These are phyloP conservation scores for Tiliacea aurago DNA, from an alignment of 2,888 invertebrate species.

Conservation along the genomic window DNA sequence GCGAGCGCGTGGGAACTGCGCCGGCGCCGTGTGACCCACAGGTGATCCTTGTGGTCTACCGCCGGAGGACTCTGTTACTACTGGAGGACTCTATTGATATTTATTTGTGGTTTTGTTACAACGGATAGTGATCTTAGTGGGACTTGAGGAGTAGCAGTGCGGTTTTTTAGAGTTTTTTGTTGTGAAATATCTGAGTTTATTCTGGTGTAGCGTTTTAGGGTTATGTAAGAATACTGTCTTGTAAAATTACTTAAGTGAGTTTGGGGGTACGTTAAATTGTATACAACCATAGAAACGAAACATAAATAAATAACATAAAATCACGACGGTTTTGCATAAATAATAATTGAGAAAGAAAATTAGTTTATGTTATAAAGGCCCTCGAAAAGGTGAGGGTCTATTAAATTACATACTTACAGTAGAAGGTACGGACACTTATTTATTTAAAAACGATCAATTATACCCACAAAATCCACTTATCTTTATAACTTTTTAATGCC, in stretches of 20 bases:
- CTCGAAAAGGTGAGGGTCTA: neutral
- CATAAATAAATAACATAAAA: too few relatives aligned
- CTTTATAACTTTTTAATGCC: too few relatives aligned
- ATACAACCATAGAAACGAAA: too few relatives aligned
- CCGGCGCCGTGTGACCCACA: conserved; percentile 84
- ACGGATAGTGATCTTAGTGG: conserved; percentile 41
- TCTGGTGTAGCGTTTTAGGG: neutral
- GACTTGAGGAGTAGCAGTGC: neutral
- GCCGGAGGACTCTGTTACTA: conserved; percentile 33
- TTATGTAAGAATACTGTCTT: too few relatives aligned
- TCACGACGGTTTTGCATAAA: neutral
- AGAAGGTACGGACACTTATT: too few relatives aligned
- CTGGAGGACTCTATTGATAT: conserved; percentile 53
- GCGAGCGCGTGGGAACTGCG: conserved; percentile 87
- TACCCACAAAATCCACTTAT: too few relatives aligned
- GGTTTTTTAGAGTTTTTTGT: conserved; percentile 24
- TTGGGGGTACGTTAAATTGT: too few relatives aligned
- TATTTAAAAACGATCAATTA: too few relatives aligned
- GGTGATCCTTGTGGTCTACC: conserved; percentile 61
- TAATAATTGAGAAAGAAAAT: neutral
- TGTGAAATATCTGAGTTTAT: neutral
- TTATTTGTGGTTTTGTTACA: conserved; percentile 52
- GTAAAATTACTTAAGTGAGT: too few relatives aligned
- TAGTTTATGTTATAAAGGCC: too few relatives aligned
- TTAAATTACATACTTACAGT: neutral